phyloP scores from a whole-genome alignment of 2,797 vertebrate genomes.

The Anniella stebbinsi region DNA sequence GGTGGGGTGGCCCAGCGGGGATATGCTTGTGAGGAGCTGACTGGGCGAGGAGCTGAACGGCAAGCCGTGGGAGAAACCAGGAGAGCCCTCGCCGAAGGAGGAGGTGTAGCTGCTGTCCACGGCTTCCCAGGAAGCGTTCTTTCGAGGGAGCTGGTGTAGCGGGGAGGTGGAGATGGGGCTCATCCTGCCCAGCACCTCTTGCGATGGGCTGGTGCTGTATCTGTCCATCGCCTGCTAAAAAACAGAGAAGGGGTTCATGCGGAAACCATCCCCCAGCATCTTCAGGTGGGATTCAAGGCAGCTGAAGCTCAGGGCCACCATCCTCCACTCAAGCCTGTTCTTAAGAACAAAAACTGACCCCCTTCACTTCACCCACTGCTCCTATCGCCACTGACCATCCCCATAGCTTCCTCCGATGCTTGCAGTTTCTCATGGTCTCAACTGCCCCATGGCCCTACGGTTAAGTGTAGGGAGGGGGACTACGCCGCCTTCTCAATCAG shows the following conservation, averaged over 20 bases:
- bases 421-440: no score
- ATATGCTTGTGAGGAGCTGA: slow-evolving; percentile 3
- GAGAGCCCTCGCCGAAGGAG: slow-evolving; percentile 41
- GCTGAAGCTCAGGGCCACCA: no score
- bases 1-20: slow-evolving; percentile 58
- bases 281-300: neutral
- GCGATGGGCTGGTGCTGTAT: slow-evolving; percentile 49
- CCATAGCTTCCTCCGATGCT: no score
- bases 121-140: neutral
- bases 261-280: accelerated
- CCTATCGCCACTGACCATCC: neutral
- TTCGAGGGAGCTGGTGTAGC: neutral
- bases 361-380: neutral
- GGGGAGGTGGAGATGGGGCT: neutral
- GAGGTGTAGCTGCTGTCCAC: neutral
- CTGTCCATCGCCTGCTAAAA: slow-evolving; percentile 47
- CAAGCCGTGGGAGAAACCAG: slow-evolving; percentile 23
- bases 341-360: no score
- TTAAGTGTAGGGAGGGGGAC: no score
- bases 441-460: no score
- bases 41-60: slow-evolving; percentile 54
- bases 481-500: no score
- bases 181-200: neutral
- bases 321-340: no score
- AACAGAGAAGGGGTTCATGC: neutral